Percentiles rank a stretch among this genome's conserved stretches.
Conservation (phyloP, 2,888 invertebrate genomes). For the Abrostola triplasia region DNA sequence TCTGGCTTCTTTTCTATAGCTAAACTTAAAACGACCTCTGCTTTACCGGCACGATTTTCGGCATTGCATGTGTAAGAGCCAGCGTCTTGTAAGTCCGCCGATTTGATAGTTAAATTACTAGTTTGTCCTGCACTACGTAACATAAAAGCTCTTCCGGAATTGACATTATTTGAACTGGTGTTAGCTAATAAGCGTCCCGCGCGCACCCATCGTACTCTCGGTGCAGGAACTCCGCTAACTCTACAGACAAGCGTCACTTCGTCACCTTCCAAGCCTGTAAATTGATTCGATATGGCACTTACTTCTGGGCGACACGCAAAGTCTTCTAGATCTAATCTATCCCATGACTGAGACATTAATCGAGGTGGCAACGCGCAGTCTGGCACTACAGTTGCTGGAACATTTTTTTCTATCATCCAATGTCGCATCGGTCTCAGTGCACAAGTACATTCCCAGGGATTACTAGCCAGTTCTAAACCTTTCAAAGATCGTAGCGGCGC, state of each 20-base stretch:
- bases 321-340: conserved; percentile 92
- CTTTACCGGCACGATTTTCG: conserved; percentile 94
- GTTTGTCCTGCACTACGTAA: conserved; percentile 90
- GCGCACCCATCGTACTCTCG: conserved; percentile 92
- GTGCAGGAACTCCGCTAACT: conserved; percentile 91
- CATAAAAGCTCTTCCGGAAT: conserved; percentile 89
- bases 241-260: conserved; percentile 92
- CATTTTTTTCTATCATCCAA: conserved; percentile 94
- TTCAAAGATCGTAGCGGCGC: conserved; percentile 91
- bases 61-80: conserved; percentile 93
- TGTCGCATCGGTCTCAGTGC: conserved; percentile 91
- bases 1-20: conserved; percentile 91
- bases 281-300: conserved; percentile 87
- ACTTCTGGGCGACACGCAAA: conserved; percentile 94
- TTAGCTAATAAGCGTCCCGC: conserved; percentile 92
- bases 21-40: conserved; percentile 92
- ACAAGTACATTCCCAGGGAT: conserved; percentile 95
- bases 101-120: conserved; percentile 92
- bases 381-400: conserved; percentile 91
- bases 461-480: conserved; percentile 92
- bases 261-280: conserved; percentile 91
- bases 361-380: conserved; percentile 91
- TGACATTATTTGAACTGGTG: conserved; percentile 77
- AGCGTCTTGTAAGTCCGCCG: conserved; percentile 92
- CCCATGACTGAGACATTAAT: conserved; percentile 91